Evolutionary conservation across 1,140 invertebrate genomes (phyloP).

Genomic region (Holcopasites calliopsidis): DNA sequence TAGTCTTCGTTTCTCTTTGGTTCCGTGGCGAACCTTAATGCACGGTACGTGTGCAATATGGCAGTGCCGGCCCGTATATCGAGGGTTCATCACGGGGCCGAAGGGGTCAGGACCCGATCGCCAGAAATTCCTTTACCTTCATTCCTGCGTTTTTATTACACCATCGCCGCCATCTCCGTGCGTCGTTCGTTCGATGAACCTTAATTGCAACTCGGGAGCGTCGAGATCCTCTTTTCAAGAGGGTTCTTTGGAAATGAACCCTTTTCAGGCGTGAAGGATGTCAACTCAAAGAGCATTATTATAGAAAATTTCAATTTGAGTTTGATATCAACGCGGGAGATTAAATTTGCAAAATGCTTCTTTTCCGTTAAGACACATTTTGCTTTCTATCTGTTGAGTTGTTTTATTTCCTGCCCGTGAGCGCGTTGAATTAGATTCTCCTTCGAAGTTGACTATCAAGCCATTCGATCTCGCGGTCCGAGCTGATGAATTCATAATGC

Average conservation of each 20-base stretch:
- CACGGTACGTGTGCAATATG: constrained; percentile 50
- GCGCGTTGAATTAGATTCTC: no score
- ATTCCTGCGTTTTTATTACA: constrained; percentile 54
- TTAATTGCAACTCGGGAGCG: constrained; percentile 41
- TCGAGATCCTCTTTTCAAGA: constrained; percentile 42
- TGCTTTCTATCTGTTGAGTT: no score
- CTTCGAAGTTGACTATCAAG: constrained; percentile 17
- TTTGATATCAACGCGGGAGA: background rate
- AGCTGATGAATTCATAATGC: constrained; percentile 23
- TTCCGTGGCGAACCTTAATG: constrained; percentile 44
- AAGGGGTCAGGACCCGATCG: constrained; percentile 46
- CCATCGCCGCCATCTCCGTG: constrained; percentile 40
- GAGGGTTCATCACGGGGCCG: constrained; percentile 43
- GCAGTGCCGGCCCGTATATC: constrained; percentile 45
- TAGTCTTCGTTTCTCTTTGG: background rate
- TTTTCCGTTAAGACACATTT: no score
- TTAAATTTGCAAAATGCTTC: background rate
- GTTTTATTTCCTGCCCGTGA: no score
- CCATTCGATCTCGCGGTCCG: background rate
- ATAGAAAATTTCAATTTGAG: no score
- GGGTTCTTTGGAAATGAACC: constrained; percentile 15
- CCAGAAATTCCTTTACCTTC: constrained; percentile 59
- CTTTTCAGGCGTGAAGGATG: constrained; percentile 15
- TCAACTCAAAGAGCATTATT: no score
- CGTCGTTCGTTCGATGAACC: constrained; percentile 43